Evolutionary conservation across 2,113 vertebrate species (phyloP), one percentile per base, ranked within the genome.

Genomic region (Eptesicus fuscus): DNA sequence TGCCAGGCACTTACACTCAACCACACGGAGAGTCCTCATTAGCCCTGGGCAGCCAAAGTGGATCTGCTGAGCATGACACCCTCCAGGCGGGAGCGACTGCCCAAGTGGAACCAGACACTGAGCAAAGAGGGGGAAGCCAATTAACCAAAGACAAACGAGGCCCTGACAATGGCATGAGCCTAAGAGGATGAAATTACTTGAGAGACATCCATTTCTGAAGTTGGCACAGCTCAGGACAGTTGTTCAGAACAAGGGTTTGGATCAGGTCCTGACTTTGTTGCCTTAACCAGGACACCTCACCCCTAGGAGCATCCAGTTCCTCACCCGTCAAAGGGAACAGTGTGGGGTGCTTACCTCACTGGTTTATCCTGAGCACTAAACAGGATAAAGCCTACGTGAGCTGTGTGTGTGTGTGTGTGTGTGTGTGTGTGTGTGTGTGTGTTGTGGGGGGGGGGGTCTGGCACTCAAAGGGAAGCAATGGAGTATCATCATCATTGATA

Each of bases 141-240:
- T 95, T 80, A 95, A 20, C 71, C 63, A 73, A 53, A 91, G 63
- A 65, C 96, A 84, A 93, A 93, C 30, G 59, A 94, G 79, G 44
- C 37, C 85, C 30, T 96, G 40, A 70, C 83, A 85, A 59, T 59
- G 87, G 73, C 78, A 82, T 85, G 23, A 73, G 61, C 82, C 86
- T 78, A 95, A 59, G 78, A 83, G 56, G 56, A 22, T 61, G 22
- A 79, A 83, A 44, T 89, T 71, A 88, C 56, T 61, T 53, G 67
- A 83, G 74, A 77, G 65, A 83, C 74, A n/a, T 23, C 32, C 63
- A 42, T 76, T 95, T 77, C 71, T 80, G 77, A 73, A 70, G 6
- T 11, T 28, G 47, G 82, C 47, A 63, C 14, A 83, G 16, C n/a
- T n/a, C 18, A 53, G 65, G 25, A 11, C 1, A 7, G 42, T 87